These are phyloP conservation scores for Synaphobranchus kaupii DNA, from an alignment of 2,797 vertebrate genomes.

Conservation along the genomic window DNA sequence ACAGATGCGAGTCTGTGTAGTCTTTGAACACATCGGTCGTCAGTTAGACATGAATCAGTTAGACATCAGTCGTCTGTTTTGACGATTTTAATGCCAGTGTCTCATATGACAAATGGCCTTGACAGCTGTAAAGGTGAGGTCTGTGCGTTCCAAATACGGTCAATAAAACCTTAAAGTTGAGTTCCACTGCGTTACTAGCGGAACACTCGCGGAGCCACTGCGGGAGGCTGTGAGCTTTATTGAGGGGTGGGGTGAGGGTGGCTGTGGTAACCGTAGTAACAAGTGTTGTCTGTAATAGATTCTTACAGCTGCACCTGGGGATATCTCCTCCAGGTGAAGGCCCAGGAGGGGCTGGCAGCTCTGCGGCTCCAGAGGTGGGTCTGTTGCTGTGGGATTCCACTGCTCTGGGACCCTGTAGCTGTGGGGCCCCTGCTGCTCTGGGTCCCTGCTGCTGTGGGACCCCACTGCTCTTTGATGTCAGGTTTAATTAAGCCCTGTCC, in stretches of 20 bases:
- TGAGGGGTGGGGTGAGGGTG: background rate
- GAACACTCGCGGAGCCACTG: background rate
- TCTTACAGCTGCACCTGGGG: background rate
- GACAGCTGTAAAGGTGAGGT: background rate
- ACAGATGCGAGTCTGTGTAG: background rate
- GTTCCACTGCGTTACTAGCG: background rate
- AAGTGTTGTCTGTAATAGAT: background rate
- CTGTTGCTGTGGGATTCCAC: background rate
- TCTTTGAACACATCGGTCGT: no score
- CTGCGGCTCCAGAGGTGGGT: background rate
- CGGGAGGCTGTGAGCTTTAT: background rate
- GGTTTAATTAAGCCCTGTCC: slow-evolving; percentile 28
- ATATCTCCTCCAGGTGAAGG: background rate
- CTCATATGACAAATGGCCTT: background rate
- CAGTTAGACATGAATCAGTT: no score
- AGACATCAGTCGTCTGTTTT: background rate
- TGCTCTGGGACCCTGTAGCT: background rate
- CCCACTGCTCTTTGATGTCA: slow-evolving; percentile 17
- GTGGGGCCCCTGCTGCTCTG: background rate
- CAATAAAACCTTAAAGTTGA: slow-evolving; percentile 10
- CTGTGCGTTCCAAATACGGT: background rate
- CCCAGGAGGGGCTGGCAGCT: background rate
- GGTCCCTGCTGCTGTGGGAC: background rate
- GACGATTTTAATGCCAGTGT: background rate
- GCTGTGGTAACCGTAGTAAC: no score